Base-by-base conservation (phyloP, 2,113 vertebrate species). In the Sinocyclocheilus maitianheensis region DNA sequence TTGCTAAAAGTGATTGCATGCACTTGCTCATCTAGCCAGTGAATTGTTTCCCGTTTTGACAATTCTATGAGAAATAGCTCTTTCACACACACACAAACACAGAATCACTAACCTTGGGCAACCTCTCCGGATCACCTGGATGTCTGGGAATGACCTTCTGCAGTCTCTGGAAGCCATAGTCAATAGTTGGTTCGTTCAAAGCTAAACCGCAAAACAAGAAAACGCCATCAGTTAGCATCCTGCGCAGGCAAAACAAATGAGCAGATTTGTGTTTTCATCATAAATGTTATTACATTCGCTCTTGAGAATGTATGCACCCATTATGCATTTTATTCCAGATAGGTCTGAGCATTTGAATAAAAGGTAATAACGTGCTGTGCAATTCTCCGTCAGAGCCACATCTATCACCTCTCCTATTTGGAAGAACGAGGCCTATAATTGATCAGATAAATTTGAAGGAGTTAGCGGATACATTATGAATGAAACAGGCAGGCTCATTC, bases 121-220 rank as follows among this genome's bases (percentile, higher is more conserved):
- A 97, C 96, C 98, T 96, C 95, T 99, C 98, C 0, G 98, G 98
- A 93, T 99, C 98, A 89, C 98, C 98, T 90, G 98, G 98, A 95
- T 99, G 98, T 95, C 98, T 97, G 18, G 98, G 98, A 90, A 99
- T 99, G 95, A 99, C 98, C 95, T 99, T 99, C 96, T 99, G 98
- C 96, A 99, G 97, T 95, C 98, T 97, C 95, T 99, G 98, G 93
- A 99, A 99, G 92, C 98, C 98, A 82, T 99, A 99, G 94, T 99
- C 98, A 92, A 99, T 99, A 95, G 98, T 99, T 46, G 98, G 98
- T 95, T 99, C 98, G 12, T 99, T 99, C 92, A 99, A 97, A 85
- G 98, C 98, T 99, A 87, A 58, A 88, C 34, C 65, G 6, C 37
- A 75, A 78, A 48, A 63, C 74, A 72, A 20, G 40, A 74, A 60